Evolutionary conservation across 2,797 vertebrate species (phyloP).

Genomic region (Philypnodon macrostomus): DNA sequence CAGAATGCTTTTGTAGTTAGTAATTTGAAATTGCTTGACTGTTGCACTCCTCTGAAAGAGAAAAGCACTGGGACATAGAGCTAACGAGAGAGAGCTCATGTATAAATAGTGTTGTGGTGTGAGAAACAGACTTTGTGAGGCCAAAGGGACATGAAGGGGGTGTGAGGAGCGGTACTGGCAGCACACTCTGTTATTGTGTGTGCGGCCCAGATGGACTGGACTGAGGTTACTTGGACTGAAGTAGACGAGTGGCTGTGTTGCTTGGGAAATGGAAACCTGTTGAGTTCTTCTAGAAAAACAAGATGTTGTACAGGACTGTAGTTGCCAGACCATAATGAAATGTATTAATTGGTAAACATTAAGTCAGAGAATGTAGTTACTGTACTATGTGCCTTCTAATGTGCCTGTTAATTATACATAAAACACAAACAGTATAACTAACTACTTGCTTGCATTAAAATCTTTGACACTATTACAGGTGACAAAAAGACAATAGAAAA

Average conservation of each 20-base stretch:
- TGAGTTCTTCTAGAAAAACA: conserved; percentile 43
- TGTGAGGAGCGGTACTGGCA: conserved; percentile 69
- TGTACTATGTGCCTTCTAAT: not conserved
- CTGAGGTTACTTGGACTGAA: conserved; percentile 66
- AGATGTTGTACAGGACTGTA: conserved; percentile 26
- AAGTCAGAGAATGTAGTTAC: not conserved
- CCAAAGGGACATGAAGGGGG: conserved; percentile 60
- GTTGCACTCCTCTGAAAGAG: not conserved
- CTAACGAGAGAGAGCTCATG: conserved; percentile 28
- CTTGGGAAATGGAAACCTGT: conserved; percentile 53
- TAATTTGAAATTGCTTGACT: conserved; percentile 1
- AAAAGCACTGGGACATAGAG: conserved; percentile 5
- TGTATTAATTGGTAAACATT: conserved; percentile 1
- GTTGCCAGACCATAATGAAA: conserved; percentile 28
- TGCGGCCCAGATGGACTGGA: conserved; percentile 65
- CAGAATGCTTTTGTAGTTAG: too few relatives aligned
- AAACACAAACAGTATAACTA: too few relatives aligned
- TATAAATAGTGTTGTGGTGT: conserved; percentile 57
- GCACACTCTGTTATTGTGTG: conserved; percentile 55
- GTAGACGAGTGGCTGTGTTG: conserved; percentile 51
- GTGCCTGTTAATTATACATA: too few relatives aligned
- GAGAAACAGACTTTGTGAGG: conserved; percentile 66
- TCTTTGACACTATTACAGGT: too few relatives aligned
- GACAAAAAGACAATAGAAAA: too few relatives aligned
- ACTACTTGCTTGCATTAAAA: too few relatives aligned